Conservation (phyloP, 2,888 invertebrate genomes). For the Diachrysia chrysitis region DNA sequence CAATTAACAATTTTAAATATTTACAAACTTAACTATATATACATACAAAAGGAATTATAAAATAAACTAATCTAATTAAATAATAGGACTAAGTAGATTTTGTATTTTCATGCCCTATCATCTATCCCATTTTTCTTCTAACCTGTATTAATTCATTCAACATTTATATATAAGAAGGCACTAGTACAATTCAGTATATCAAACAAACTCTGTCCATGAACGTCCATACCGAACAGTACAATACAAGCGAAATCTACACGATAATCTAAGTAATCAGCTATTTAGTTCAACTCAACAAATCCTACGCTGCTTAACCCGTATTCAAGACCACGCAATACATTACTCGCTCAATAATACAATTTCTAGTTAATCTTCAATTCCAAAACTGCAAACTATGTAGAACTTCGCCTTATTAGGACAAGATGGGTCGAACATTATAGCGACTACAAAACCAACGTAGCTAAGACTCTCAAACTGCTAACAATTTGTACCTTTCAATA, state of each 20-base stretch:
- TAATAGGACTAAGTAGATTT: too few relatives aligned
- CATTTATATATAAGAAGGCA: too few relatives aligned
- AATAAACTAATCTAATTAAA: too few relatives aligned
- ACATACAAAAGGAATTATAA: too few relatives aligned
- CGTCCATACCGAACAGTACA: too few relatives aligned
- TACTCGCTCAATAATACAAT: slow-evolving; percentile 63
- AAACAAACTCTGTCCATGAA: too few relatives aligned
- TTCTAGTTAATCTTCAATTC: slow-evolving; percentile 67
- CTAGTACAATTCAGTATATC: too few relatives aligned
- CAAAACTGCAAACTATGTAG: slow-evolving; percentile 66
- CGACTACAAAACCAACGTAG: slow-evolving; percentile 60
- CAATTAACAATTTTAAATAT: too few relatives aligned
- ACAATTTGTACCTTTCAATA: slow-evolving; percentile 30
- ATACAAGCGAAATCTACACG: neutral
- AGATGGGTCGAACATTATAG: slow-evolving; percentile 60
- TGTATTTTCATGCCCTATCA: too few relatives aligned
- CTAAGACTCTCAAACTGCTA: slow-evolving; percentile 46
- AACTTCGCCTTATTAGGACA: slow-evolving; percentile 73
- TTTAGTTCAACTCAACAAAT: slow-evolving; percentile 42
- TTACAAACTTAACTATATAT: too few relatives aligned
- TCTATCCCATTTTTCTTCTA: too few relatives aligned
- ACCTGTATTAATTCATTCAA: too few relatives aligned
- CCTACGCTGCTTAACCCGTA: slow-evolving; percentile 32
- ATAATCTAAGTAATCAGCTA: slow-evolving; percentile 43
- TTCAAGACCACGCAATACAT: slow-evolving; percentile 48